Conservation (phyloP, 1,140 invertebrate genomes). For the Cotesia chilonis region DNA sequence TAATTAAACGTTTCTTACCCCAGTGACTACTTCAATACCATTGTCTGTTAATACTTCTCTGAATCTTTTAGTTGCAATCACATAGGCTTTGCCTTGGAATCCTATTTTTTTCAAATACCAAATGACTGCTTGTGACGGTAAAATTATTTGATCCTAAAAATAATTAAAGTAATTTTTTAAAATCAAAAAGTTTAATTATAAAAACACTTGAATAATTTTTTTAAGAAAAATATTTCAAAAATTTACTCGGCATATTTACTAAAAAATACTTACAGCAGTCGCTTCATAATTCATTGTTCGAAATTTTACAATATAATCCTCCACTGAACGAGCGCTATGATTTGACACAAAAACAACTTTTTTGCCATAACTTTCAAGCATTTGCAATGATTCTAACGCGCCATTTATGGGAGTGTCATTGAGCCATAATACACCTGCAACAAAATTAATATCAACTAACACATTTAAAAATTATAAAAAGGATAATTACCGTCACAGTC, state of each 20-base stretch:
- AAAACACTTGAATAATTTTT: too few species aligned
- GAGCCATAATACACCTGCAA: slow-evolving; percentile 72
- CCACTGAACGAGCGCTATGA: slow-evolving; percentile 67
- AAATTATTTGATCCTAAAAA: slow-evolving; percentile 59
- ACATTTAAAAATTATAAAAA: not conserved
- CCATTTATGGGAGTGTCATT: slow-evolving; percentile 60
- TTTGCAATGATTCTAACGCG: slow-evolving; percentile 63
- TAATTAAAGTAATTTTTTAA: slow-evolving; percentile 20
- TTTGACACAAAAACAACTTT: slow-evolving; percentile 77
- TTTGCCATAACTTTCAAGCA: slow-evolving; percentile 72
- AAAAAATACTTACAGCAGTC: slow-evolving; percentile 56
- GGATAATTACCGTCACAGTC: slow-evolving; percentile 62
- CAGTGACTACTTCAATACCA: slow-evolving; percentile 44
- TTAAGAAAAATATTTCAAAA: too few species aligned
- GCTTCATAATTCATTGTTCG: slow-evolving; percentile 52
- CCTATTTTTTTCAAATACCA: slow-evolving; percentile 61
- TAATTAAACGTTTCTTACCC: slow-evolving; percentile 40
- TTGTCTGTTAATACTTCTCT: slow-evolving; percentile 37
- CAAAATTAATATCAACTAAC: not conserved
- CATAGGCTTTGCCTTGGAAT: slow-evolving; percentile 61
- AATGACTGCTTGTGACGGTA: slow-evolving; percentile 56
- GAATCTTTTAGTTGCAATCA: slow-evolving; percentile 51
- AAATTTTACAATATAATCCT: slow-evolving; percentile 55
- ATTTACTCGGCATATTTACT: not conserved
- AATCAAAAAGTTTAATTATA: not conserved